Conservation (phyloP, 2,888 invertebrate species). For the Acleris literana region DNA sequence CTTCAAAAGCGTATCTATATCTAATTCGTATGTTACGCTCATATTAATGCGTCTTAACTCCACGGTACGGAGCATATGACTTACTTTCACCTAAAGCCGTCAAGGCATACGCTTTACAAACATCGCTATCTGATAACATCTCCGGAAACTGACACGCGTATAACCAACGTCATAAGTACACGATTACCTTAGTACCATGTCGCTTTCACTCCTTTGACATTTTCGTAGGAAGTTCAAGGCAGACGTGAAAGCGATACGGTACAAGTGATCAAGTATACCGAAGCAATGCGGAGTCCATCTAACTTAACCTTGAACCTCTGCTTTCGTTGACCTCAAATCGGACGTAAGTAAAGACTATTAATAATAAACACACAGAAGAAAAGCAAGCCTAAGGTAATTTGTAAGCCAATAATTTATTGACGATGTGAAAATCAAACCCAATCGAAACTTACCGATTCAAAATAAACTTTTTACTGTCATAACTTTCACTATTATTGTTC, state of each 20-base stretch:
- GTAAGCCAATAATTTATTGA: neutral
- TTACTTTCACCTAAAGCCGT: neutral
- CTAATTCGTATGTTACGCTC: no score
- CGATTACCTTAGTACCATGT: no score
- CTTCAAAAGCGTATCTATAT: no score
- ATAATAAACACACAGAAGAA: neutral
- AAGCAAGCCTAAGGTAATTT: neutral
- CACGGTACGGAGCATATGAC: neutral
- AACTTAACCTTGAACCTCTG: conserved; percentile 12
- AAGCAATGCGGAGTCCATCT: neutral
- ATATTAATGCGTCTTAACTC: neutral
- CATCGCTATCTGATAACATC: conserved; percentile 15
- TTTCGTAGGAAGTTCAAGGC: no score
- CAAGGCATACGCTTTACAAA: conserved; percentile 6
- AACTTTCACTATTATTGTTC: conserved; percentile 26
- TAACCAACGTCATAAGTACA: no score
- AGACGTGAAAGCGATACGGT: no score
- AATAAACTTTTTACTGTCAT: conserved; percentile 18
- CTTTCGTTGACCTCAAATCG: conserved; percentile 21
- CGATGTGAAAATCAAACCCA: conserved; percentile 13
- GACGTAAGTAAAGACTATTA: neutral
- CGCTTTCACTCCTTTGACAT: no score
- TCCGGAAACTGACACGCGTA: conserved; percentile 2
- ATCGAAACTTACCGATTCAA: conserved; percentile 28
- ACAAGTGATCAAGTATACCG: no score